Evolutionary conservation across 2,113 vertebrate species (phyloP).

Genomic region (Mastomys natalensis): DNA sequence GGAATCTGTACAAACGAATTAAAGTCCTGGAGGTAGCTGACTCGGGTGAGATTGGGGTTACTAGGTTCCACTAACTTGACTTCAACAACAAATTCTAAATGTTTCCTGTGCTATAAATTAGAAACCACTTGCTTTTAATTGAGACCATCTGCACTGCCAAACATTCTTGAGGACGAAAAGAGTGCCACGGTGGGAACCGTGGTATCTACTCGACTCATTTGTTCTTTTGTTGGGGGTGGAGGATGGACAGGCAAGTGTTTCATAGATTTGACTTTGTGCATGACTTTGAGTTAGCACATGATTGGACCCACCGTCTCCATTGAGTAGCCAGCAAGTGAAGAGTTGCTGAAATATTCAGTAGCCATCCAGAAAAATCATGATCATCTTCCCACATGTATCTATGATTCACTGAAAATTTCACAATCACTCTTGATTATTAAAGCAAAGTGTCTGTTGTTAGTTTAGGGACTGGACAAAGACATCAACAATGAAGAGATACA

Average conservation of each 20-base stretch:
- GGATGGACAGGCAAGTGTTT: neutral
- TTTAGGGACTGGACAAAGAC: slow-evolving; percentile 34
- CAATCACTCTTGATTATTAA: slow-evolving; percentile 51
- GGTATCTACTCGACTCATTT: slow-evolving; percentile 58
- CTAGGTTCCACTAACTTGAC: slow-evolving; percentile 78
- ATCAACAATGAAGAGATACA: slow-evolving; percentile 19
- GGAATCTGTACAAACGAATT: slow-evolving; percentile 78
- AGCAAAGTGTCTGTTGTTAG: slow-evolving; percentile 45
- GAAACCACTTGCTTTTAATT: slow-evolving; percentile 81
- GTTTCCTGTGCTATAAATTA: slow-evolving; percentile 85
- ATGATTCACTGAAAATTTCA: slow-evolving; percentile 35
- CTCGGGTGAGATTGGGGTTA: slow-evolving; percentile 74
- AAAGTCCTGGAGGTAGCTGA: slow-evolving; percentile 64
- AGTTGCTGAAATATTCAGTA: slow-evolving; percentile 14
- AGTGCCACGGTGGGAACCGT: slow-evolving; percentile 33
- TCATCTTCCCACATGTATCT: neutral
- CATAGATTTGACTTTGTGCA: slow-evolving; percentile 36
- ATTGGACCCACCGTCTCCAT: neutral
- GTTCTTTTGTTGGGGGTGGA: neutral
- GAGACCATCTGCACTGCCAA: slow-evolving; percentile 75
- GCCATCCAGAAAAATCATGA: slow-evolving; percentile 16
- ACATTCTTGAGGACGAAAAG: slow-evolving; percentile 14
- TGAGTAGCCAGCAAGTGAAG: slow-evolving; percentile 43
- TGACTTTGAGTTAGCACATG: neutral
- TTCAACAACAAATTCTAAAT: slow-evolving; percentile 80